A percentile compares a stretch with the other conserved stretches of the same genome.
Evolutionary conservation across 1,140 invertebrate genomes (phyloP).

Genomic region (Ridgeia piscesae): DNA sequence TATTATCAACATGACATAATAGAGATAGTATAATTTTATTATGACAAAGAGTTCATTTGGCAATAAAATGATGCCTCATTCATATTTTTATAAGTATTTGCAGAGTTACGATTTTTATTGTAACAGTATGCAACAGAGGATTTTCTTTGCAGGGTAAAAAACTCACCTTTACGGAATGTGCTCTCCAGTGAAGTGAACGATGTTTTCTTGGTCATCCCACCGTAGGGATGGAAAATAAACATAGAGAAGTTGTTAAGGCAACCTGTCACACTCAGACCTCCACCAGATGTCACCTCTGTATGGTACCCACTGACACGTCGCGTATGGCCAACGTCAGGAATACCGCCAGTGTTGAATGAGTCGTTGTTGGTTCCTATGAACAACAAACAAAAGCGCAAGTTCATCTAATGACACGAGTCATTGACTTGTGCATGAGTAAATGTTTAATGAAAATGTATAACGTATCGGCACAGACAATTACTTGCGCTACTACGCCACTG

Average conservation of each 20-base stretch:
- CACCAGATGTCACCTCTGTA: conserved; percentile 58
- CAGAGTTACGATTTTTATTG: too few species aligned
- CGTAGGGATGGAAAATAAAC: conserved; percentile 97
- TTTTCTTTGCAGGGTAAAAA: too few species aligned
- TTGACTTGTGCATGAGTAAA: too few species aligned
- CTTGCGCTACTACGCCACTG: background rate
- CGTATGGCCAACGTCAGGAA: conserved; percentile 15
- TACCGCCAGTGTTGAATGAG: conserved; percentile 5
- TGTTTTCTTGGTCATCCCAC: conserved; percentile 56
- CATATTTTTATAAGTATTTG: too few species aligned
- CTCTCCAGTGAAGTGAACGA: conserved; percentile 21
- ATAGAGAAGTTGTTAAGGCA: conserved; percentile 95
- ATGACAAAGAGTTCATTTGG: too few species aligned
- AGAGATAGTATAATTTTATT: too few species aligned
- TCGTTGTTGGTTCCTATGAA: conserved; percentile 19
- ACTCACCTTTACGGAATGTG: conserved; percentile 22
- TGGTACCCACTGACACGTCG: conserved; percentile 37
- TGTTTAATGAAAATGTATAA: too few species aligned
- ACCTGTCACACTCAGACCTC: conserved; percentile 89
- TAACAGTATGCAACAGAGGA: too few species aligned
- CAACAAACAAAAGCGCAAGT: conserved; percentile 21
- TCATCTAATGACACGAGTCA: too few species aligned
- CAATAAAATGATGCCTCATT: too few species aligned
- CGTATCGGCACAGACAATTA: background rate
- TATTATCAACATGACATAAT: too few species aligned